Base-by-base conservation (phyloP, 1,140 invertebrate species). In the Orussus abietinus region DNA sequence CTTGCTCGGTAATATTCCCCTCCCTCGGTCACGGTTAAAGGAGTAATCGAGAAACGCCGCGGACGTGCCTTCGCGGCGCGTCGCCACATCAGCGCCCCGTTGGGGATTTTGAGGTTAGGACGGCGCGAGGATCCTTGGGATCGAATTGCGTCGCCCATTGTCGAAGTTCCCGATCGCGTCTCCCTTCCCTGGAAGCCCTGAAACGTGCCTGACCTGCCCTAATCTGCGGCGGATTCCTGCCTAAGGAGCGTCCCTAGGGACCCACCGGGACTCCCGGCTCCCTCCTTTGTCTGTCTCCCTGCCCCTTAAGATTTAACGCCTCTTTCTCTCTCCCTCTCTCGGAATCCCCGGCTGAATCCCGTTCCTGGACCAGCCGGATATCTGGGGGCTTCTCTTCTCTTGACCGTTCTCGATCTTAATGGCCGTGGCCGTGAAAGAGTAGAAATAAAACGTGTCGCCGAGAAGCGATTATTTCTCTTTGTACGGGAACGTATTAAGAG, bases 121-220 rank as follows among this genome's bases (percentile, higher is more conserved):
- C 18, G n/a, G 6, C 18, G 31, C 12, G 45, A 38, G 31, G 45
- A 55, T 55, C 54, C 53, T 48, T 47, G 44, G 42, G 36, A n/a
- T n/a, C 53, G 31, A 55, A 43, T 10, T 21, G 34, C n/a, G 14
- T 6, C 9, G 3, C 22, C 22, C 13, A 34, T 42, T 52, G 43
- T 40, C 43, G 32, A 34, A 20, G 7, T 11, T 26, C 25, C 33
- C 33, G 32, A 19, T 34, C 32, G 20, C 38, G 14, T 15, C 21
- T 22, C 28, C 41, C 32, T 31, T 31, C 5, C n/a, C 5, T 5
- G 11, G 30, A 12, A 31, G 30, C 6, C n/a, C n/a, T 6, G 11
- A 12, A 31, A 12, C 5, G 38, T 49, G 29, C 47, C 53, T 45
- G 53, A 55, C 53, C 53, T 55, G 45, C 53, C 51, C 53, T 55